These are phyloP conservation scores for Drosophila formosana DNA, from an alignment of 2,888 invertebrate genomes.

Conservation along the genomic window DNA sequence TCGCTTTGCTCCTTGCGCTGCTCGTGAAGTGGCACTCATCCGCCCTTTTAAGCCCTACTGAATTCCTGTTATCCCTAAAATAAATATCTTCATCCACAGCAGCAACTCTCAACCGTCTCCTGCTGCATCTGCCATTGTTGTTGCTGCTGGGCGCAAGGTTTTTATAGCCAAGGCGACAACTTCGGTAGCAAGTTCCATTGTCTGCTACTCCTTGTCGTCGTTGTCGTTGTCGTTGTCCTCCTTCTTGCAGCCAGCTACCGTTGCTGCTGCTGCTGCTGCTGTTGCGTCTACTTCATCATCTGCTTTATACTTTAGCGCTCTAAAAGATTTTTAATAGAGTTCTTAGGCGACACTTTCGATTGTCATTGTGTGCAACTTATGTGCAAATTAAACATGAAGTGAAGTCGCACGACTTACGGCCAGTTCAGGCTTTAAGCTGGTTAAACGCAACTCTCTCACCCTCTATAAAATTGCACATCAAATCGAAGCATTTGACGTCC, in stretches of 20 bases:
- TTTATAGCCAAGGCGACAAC: conserved; percentile 63
- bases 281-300: conserved; percentile 60
- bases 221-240: conserved; percentile 6
- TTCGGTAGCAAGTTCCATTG: conserved; percentile 55
- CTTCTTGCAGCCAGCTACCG: conserved; percentile 11
- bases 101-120: conserved; percentile 25
- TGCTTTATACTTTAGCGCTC: conserved; percentile 66
- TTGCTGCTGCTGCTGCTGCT: conserved; percentile 11
- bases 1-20: conserved; percentile 66
- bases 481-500: conserved; percentile 43
- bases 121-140: conserved; percentile 38
- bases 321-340: conserved; percentile 83
- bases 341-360: conserved; percentile 83
- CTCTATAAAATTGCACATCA: not conserved
- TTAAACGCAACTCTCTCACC: not conserved
- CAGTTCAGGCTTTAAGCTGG: conserved; percentile 14
- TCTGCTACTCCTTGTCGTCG: conserved; percentile 19
- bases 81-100: conserved; percentile 82
- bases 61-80: conserved; percentile 84
- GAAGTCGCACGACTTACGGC: conserved; percentile 14
- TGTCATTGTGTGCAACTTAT: conserved; percentile 78
- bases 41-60: conserved; percentile 83
- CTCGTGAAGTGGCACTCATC: conserved; percentile 81
- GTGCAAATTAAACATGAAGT: conserved; percentile 79
- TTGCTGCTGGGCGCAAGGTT: conserved; percentile 55